Conservation (phyloP, 2,888 invertebrate genomes). For the Clanis bilineata region DNA sequence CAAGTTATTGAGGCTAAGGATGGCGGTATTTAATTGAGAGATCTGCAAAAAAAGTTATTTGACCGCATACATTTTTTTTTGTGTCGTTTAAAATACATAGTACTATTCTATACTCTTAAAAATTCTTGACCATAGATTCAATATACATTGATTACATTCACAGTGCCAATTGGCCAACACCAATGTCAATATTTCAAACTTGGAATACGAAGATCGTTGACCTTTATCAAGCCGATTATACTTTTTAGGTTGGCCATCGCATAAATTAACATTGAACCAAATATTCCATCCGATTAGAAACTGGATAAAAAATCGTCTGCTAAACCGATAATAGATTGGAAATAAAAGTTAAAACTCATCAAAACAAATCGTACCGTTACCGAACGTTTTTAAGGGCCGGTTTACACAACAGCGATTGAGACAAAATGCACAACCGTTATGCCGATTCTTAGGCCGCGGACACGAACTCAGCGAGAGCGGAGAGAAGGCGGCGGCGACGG, state of each 20-base stretch:
- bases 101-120: no score
- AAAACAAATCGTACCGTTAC: constrained; percentile 35
- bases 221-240: neutral
- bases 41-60: neutral
- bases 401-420: constrained; percentile 52
- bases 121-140: no score
- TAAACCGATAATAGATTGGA: neutral
- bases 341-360: constrained; percentile 12
- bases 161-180: neutral
- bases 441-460: no score
- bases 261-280: constrained; percentile 18
- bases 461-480: no score
- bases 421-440: constrained; percentile 71
- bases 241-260: neutral
- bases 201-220: neutral
- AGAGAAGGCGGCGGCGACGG: no score
- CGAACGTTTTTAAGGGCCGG: constrained; percentile 41
- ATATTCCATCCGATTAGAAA: neutral
- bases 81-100: no score
- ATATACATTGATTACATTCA: neutral
- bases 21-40: neutral
- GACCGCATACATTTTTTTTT: no score
- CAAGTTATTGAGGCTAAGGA: no score
- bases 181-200: neutral
- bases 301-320: neutral